Base-by-base conservation (phyloP, 2,113 vertebrate species). In the Misgurnus mizolepis region DNA sequence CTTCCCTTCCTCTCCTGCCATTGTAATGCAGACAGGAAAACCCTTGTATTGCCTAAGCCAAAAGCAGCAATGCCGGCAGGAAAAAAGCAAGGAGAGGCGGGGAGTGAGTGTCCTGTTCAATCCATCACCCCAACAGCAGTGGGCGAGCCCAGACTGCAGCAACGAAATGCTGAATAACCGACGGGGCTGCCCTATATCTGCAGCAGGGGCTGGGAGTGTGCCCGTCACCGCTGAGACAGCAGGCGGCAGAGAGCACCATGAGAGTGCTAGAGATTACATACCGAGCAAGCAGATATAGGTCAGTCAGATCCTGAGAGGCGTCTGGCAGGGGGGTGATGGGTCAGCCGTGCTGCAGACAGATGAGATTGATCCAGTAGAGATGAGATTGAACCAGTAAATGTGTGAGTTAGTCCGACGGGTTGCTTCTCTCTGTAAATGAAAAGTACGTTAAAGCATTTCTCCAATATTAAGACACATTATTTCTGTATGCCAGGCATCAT, bases 1-100 rank as follows among this genome's bases (percentile, higher is more conserved):
- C 78, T 56, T 71, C 55, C 66, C 78, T 58, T 79, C 72, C 76
- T 67, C 80, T 70, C 77, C 78, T 71, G 65, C 74, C 78, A 86
- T 91, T 85, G 89, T 88, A 89, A 91, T 87, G 83, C 82, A 15
- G 79, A 90, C 89, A 85, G 80, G 78, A 87, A 89, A 86, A 82
- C 82, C 72, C 14, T 83, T 17, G n/a, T 65, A 69, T 56, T 62
- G 75, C 70, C 67, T 14, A 64, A 81, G 89, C 88, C 80, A 87
- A 89, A 76, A 89, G 81, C 85, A 88, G 85, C 85, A 86, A 67
- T 85, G 72, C 76, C 6, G 22, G 74, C 65, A 78, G 76, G 45
- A 82, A 80, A 45, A 45, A 82, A 82, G 50, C 66, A 70, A 76
- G 45, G 41, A 80, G 67, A 78, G 72, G 73, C 34, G 55, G 67